phyloP scores from a whole-genome alignment of 53 echinoderm and acorn worm genomes.

The Crossaster papposus region DNA sequence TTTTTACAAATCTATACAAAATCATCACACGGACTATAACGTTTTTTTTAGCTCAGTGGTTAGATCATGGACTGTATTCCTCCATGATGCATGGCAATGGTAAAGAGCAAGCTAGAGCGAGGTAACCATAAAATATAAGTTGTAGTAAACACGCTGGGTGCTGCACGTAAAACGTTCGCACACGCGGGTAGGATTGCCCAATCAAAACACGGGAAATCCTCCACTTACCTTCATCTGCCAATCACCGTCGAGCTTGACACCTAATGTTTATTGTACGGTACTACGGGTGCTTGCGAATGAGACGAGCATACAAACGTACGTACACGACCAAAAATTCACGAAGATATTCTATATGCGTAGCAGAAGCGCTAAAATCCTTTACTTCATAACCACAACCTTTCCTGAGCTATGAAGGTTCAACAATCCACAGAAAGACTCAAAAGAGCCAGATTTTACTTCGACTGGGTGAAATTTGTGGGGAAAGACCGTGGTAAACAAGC shows the following conservation, averaged over 20 bases:
- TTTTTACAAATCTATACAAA: too few species aligned
- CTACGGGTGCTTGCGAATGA: background rate
- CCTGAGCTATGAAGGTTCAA: conserved; percentile 1
- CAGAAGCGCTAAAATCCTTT: too few species aligned
- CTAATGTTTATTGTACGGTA: conserved; percentile 42
- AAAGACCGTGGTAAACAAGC: background rate
- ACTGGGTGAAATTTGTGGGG: background rate
- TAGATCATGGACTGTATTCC: too few species aligned
- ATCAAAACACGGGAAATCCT: conserved; percentile 14
- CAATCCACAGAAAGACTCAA: background rate
- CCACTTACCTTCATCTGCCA: conserved; percentile 54
- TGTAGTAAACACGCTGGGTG: background rate
- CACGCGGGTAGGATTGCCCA: background rate
- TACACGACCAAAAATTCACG: background rate
- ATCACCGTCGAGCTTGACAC: conserved; percentile 27
- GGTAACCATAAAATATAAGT: too few species aligned
- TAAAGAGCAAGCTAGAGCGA: too few species aligned
- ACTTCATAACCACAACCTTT: background rate
- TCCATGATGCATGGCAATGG: too few species aligned
- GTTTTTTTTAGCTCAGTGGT: too few species aligned
- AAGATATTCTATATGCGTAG: background rate
- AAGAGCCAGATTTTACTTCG: background rate
- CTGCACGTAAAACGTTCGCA: background rate
- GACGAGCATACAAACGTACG: background rate
- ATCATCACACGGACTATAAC: too few species aligned